phyloP scores from a whole-genome alignment of 2,113 vertebrate genomes.

The Cygnus atratus region DNA sequence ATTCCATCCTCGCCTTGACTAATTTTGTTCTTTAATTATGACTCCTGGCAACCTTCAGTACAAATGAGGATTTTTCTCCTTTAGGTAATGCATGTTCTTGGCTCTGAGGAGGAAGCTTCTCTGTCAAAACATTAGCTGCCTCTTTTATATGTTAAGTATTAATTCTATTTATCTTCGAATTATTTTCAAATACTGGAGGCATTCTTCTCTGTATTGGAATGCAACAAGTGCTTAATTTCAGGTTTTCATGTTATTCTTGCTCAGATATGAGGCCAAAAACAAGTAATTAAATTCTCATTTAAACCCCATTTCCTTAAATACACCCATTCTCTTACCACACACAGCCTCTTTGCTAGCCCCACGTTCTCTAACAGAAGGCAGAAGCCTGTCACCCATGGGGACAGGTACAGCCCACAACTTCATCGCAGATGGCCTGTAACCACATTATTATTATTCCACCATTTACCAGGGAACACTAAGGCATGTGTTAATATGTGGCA shows the following conservation, averaged over 20 bases:
- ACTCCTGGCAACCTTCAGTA: constrained; percentile 59
- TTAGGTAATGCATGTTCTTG: constrained; percentile 61
- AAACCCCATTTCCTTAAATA: constrained; percentile 60
- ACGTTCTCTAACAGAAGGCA: not conserved
- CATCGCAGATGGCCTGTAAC: not conserved
- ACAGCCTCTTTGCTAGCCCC: not conserved
- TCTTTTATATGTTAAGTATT: constrained; percentile 65
- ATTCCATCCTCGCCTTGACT: constrained; percentile 19
- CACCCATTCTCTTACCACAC: constrained; percentile 42
- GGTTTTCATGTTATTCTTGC: constrained; percentile 51
- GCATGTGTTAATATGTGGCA: not conserved
- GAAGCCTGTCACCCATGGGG: not conserved
- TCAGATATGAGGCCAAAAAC: constrained; percentile 47
- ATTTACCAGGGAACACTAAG: not conserved
- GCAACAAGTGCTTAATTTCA: constrained; percentile 54
- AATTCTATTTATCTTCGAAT: constrained; percentile 67
- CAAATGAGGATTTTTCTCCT: constrained; percentile 62
- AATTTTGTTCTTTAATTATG: constrained; percentile 65
- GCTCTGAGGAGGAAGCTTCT: constrained; percentile 51
- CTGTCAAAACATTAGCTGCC: constrained; percentile 62
- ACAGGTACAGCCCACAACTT: not conserved
- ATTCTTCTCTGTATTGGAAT: constrained; percentile 59
- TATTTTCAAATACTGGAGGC: constrained; percentile 71
- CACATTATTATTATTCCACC: not conserved
- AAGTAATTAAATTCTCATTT: constrained; percentile 58